Conservation (phyloP, 2,888 invertebrate genomes). For the Cataglyphis cursor region DNA sequence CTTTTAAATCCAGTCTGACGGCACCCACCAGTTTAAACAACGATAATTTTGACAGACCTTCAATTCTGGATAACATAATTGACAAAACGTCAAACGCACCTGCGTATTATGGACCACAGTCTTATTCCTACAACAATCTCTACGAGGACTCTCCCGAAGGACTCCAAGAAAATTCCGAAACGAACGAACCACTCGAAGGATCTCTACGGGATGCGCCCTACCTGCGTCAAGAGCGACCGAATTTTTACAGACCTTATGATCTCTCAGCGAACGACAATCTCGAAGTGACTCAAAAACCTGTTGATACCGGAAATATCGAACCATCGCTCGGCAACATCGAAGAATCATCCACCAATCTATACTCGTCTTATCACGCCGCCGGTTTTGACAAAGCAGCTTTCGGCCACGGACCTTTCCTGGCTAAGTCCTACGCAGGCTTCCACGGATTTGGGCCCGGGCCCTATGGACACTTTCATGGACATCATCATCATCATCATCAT, state of each 20-base stretch:
- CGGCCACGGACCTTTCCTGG: constrained; percentile 10
- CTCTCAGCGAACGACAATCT: neutral
- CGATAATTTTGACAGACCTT: neutral
- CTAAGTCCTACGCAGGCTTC: constrained; percentile 34
- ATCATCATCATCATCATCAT: constrained; percentile 6
- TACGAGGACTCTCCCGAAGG: constrained; percentile 11
- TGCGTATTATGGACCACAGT: neutral
- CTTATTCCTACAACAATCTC: constrained; percentile 1
- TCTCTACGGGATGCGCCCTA: neutral
- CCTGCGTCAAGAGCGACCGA: constrained; percentile 7
- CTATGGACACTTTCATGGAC: constrained; percentile 22
- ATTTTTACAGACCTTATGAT: constrained; percentile 18
- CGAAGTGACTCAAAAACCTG: neutral
- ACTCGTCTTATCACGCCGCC: constrained; percentile 13
- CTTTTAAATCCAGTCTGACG: neutral
- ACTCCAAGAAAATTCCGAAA: neutral
- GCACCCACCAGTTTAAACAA: neutral
- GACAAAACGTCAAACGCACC: constrained; percentile 28
- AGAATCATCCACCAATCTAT: constrained; percentile 24
- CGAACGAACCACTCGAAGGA: neutral
- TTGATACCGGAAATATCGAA: neutral
- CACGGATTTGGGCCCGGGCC: constrained; percentile 39
- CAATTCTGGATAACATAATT: constrained; percentile 21
- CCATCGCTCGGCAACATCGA: constrained; percentile 3
- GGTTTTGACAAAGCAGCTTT: constrained; percentile 32